phyloP scores from a whole-genome alignment of 2,797 vertebrate genomes.

The Pangasius krempfi region DNA sequence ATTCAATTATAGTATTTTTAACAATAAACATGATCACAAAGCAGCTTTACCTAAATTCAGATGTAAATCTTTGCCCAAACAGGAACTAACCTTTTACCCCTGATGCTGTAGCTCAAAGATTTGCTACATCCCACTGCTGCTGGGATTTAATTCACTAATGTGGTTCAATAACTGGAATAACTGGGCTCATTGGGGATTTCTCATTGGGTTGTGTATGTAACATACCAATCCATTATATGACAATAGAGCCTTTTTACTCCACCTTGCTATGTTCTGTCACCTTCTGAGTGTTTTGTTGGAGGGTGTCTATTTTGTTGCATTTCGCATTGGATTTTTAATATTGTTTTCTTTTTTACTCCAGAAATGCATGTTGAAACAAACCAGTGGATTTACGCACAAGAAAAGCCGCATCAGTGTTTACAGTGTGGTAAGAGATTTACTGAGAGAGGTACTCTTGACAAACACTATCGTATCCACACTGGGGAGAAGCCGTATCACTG shows the following conservation, averaged over 20 bases:
- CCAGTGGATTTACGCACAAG: not conserved
- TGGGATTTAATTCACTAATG: not conserved
- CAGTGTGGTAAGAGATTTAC: slow-evolving; percentile 19
- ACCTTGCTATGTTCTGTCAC: not conserved
- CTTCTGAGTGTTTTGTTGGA: not conserved
- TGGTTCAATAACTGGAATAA: not conserved
- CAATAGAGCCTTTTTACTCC: not conserved
- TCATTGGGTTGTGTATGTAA: not conserved
- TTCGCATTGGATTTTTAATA: not conserved
- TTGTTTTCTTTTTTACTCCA: not conserved
- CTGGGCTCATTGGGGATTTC: not conserved
- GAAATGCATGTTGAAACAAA: not conserved
- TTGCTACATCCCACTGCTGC: not conserved
- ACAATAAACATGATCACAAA: not conserved
- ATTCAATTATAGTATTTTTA: not conserved
- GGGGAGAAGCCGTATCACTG: slow-evolving; percentile 6
- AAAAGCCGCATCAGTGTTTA: not conserved
- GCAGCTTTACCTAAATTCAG: not conserved
- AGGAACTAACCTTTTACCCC: not conserved
- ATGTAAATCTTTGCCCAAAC: not conserved
- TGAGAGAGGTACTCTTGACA: not conserved
- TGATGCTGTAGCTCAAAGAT: not conserved
- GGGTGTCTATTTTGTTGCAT: not conserved
- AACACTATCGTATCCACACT: not conserved
- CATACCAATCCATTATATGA: not conserved